Base-by-base conservation (phyloP, 2,797 vertebrate genomes). In the Mormyrus hasselquistii region DNA sequence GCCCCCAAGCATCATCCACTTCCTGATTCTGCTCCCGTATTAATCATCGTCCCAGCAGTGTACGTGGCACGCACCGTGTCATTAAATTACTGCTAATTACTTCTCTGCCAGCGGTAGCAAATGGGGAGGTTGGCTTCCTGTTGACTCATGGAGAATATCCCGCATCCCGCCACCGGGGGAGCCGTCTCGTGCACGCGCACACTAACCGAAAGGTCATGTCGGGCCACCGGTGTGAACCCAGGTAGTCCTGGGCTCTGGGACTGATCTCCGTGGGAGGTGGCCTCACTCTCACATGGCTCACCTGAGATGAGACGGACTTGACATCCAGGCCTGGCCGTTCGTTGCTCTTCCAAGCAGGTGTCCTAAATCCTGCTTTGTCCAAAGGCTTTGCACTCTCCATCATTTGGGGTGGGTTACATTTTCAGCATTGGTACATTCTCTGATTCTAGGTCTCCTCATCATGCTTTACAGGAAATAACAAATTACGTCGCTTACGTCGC, bases 401-500 rank as follows among this genome's bases (percentile, higher is more conserved):
- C 10, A 4, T 50, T 86, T 55, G 1, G 29, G 22, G 52, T 87
- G 53, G 29, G 52, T 38, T 38, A 55, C 53, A n/a, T 41, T 79
- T 44, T n/a, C 73, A 47, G 73, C 5, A 79, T 47, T 47, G 73
- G 34, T 47, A 47, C 73, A n/a, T 73, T 73, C 73, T n/a, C 14
- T 79, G 73, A 79, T 87, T 47, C 19, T 65, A 49, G n/a, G 55
- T 44, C 19, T 22, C 69, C 44, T 79, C 44, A 10, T 47, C 91
- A 19, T 92, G 87, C 93, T 92, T 92, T 92, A 55, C 92, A 99
- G 98, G 98, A 98, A 89, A 96, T 97, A 89, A 96, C 96, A 91
- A 97, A 99, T 93, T 98, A 97, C 5, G 96, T 99, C 57, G 98
- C 98, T 55, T 99, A 98, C 47, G 97, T 99, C 92, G 98, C 98